phyloP scores from a whole-genome alignment of 1,140 invertebrate genomes.

The Drosophila pseudoananassae region DNA sequence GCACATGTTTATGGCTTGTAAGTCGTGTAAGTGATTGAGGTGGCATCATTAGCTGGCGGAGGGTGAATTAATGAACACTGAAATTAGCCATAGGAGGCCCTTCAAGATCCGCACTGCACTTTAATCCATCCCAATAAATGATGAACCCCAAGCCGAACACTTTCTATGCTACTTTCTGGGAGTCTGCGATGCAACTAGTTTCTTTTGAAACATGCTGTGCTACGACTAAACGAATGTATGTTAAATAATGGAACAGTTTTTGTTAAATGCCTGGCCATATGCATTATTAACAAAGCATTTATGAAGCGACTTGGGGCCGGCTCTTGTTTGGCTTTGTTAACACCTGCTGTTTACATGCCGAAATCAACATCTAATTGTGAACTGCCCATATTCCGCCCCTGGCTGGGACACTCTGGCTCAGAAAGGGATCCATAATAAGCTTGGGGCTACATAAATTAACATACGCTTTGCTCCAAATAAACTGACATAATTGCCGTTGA shows the following conservation, averaged over 20 bases:
- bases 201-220: conserved; percentile 43
- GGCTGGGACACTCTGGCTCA: conserved; percentile 1
- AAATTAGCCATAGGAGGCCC: conserved; percentile 4
- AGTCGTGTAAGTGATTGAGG: conserved; percentile 61
- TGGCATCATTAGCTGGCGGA: conserved; percentile 42
- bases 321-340: conserved; percentile 65
- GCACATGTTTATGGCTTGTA: conserved; percentile 55
- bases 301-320: conserved; percentile 44
- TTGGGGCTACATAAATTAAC: conserved; percentile 65
- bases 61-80: conserved; percentile 31
- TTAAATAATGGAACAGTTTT: conserved; percentile 46
- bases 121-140: not conserved
- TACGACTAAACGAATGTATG: conserved; percentile 31
- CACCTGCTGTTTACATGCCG: conserved; percentile 77
- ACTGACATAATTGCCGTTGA: conserved; percentile 80
- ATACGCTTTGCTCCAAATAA: conserved; percentile 80
- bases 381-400: conserved; percentile 66
- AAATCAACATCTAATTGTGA: conserved; percentile 79
- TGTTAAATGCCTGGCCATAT: conserved; percentile 48
- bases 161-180: not conserved
- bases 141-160: not conserved
- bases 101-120: not conserved
- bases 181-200: conserved; percentile 1
- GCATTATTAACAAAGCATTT: conserved; percentile 68
- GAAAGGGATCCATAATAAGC: conserved; percentile 11